Evolutionary conservation across 2,113 vertebrate genomes (phyloP).

Genomic region (Thomomys bottae): DNA sequence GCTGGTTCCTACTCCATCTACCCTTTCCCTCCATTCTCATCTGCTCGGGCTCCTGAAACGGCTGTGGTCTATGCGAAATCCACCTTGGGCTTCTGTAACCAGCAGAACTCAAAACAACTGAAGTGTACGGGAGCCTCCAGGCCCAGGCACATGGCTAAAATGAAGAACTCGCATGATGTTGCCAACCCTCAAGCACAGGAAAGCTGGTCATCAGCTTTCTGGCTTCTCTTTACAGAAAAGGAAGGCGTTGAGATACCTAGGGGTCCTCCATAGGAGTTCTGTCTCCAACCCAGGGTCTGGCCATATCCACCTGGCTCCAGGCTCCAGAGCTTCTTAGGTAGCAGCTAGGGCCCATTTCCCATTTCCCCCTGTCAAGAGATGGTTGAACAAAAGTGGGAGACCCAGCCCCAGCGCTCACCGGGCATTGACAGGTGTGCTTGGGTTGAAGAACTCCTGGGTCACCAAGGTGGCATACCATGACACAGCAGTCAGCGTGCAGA

Average conservation of each 20-base stretch:
- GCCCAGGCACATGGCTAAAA: background rate
- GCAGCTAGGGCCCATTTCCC: no score
- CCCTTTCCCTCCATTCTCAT: background rate
- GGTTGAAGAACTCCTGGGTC: conserved; percentile 96
- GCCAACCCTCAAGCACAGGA: background rate
- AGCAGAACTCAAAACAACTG: background rate
- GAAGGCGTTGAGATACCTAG: background rate
- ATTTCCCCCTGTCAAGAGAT: background rate
- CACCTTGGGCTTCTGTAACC: background rate
- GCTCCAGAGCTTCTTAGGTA: background rate
- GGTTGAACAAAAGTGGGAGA: background rate
- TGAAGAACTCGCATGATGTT: background rate
- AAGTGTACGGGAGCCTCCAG: background rate
- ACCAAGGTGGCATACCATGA: conserved; percentile 96
- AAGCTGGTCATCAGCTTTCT: background rate
- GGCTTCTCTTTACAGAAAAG: background rate
- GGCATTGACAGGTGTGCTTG: conserved; percentile 94
- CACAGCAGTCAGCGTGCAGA: conserved; percentile 94
- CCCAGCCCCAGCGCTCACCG: conserved; percentile 84
- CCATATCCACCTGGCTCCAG: background rate
- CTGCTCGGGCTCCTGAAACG: background rate
- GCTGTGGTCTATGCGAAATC: background rate
- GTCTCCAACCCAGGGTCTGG: background rate
- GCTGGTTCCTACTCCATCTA: background rate
- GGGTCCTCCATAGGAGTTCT: background rate